phyloP scores from a whole-genome alignment of 2,888 invertebrate genomes.

The Tetragnatha montana region DNA sequence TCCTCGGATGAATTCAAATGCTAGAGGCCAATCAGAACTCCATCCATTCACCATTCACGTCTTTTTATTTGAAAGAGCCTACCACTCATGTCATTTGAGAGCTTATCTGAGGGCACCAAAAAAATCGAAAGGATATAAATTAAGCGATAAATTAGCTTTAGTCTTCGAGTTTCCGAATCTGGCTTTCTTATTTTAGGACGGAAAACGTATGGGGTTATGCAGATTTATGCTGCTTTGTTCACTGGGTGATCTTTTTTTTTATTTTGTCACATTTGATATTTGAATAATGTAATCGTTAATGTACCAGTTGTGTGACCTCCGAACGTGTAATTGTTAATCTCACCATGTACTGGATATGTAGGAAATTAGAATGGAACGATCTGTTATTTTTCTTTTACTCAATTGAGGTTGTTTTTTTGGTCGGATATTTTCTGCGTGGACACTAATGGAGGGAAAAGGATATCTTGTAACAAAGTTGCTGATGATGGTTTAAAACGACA shows the following conservation, averaged over 20 bases:
- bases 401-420: too few relatives aligned
- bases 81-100: conserved; percentile 32
- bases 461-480: not conserved
- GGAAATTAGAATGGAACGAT: not conserved
- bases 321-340: not conserved
- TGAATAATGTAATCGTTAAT: conserved; percentile 23
- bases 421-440: too few relatives aligned
- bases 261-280: not conserved
- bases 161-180: conserved; percentile 13
- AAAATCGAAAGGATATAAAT: conserved; percentile 52
- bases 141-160: conserved; percentile 53
- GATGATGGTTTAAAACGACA: not conserved
- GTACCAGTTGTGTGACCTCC: not conserved
- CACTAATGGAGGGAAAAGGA: not conserved
- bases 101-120: conserved; percentile 18
- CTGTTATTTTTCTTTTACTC: not conserved
- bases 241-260: not conserved
- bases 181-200: not conserved
- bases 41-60: conserved; percentile 2
- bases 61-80: conserved; percentile 25
- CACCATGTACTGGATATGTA: not conserved
- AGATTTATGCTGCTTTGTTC: conserved; percentile 29
- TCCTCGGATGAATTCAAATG: conserved; percentile 41
- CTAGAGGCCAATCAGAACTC: conserved; percentile 48
- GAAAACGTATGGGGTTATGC: not conserved